Evolutionary conservation across 2,888 invertebrate species (phyloP).

Genomic region (Epiblema foenella): DNA sequence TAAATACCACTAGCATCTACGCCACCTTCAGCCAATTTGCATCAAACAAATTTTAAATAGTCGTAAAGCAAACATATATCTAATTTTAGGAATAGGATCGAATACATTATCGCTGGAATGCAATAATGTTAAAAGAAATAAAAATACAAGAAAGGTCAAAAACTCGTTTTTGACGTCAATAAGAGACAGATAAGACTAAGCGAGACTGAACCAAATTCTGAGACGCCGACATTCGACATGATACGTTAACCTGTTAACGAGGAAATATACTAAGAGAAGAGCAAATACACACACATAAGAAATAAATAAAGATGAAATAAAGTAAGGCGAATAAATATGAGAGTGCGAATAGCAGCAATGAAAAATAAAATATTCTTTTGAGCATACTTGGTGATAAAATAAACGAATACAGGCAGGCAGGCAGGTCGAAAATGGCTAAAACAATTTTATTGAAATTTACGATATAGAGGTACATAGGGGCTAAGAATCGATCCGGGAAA

Average conservation of each 20-base stretch:
- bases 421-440: too few species aligned
- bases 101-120: constrained; percentile 34
- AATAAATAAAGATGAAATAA: too few species aligned
- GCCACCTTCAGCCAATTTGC: constrained; percentile 8
- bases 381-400: not conserved
- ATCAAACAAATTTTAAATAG: constrained; percentile 7
- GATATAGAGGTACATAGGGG: too few species aligned
- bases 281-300: too few species aligned
- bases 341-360: too few species aligned
- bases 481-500: too few species aligned
- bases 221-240: constrained; percentile 8
- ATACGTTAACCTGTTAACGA: constrained; percentile 17
- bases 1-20: constrained; percentile 8
- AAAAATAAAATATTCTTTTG: too few species aligned
- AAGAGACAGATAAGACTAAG: constrained; percentile 19
- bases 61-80: not conserved
- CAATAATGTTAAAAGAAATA: constrained; percentile 22
- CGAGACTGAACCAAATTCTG: constrained; percentile 25
- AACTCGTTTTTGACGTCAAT: constrained; percentile 30
- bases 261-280: not conserved
- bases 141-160: constrained; percentile 25
- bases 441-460: too few species aligned
- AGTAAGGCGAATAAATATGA: too few species aligned
- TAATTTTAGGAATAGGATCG: constrained; percentile 7
- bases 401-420: too few species aligned